Conservation (phyloP, 2,113 vertebrate genomes). For the Clinocottus analis region DNA sequence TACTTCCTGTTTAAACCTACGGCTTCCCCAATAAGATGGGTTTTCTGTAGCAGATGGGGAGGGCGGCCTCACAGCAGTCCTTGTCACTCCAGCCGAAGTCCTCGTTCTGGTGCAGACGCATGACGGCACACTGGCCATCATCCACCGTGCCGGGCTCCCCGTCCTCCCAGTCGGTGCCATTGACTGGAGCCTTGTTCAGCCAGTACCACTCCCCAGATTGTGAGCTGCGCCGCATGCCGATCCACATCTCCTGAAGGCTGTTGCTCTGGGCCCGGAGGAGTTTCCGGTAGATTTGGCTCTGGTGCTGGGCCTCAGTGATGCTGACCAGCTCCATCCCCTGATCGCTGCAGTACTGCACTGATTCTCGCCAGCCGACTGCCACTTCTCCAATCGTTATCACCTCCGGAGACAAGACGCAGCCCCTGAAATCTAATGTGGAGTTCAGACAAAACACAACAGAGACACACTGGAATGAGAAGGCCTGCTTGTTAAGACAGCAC, state of each 20-base stretch:
- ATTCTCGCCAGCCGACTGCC: slow-evolving; percentile 54
- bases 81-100: slow-evolving; percentile 55
- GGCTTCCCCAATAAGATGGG: not conserved
- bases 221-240: slow-evolving; percentile 73
- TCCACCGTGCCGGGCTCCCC: slow-evolving; percentile 34
- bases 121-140: slow-evolving; percentile 62
- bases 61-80: slow-evolving; percentile 63
- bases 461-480: not conserved
- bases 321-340: slow-evolving; percentile 20
- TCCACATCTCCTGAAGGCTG: slow-evolving; percentile 53
- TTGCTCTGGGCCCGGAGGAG: not conserved
- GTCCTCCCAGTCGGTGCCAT: slow-evolving; percentile 49
- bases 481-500: too few relatives aligned
- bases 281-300: not conserved
- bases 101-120: not conserved
- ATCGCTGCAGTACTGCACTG: slow-evolving; percentile 25
- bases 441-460: not conserved
- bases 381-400: not conserved
- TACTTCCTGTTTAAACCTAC: too few relatives aligned
- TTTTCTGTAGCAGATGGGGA: slow-evolving; percentile 58
- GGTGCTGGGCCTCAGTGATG: not conserved
- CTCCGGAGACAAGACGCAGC: slow-evolving; percentile 57
- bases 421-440: slow-evolving; percentile 56
- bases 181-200: not conserved
- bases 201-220: slow-evolving; percentile 74